phyloP scores from a whole-genome alignment of 2,113 vertebrate species.

The Orientallactaga bullata region DNA sequence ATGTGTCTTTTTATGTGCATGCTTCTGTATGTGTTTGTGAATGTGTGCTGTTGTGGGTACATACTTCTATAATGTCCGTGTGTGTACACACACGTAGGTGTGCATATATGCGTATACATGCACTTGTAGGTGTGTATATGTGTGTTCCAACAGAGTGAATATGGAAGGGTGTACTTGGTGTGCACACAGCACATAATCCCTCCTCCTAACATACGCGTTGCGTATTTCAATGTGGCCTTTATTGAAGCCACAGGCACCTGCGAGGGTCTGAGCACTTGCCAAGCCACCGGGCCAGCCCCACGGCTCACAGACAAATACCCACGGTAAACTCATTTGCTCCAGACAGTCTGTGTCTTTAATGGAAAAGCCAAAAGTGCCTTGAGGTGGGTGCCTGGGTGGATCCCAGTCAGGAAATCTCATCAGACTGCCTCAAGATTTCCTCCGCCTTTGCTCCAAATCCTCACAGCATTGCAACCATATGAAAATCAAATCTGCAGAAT shows the following conservation, averaged over 20 bases:
- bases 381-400: slow-evolving; percentile 48
- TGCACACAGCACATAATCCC: neutral
- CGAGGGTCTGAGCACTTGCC: neutral
- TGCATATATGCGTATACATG: no score
- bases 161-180: no score
- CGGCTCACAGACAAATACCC: slow-evolving; percentile 40
- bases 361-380: slow-evolving; percentile 64
- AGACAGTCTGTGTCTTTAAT: slow-evolving; percentile 65
- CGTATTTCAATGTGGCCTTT: neutral
- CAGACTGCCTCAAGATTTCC: slow-evolving; percentile 70
- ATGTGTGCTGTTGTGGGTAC: no score
- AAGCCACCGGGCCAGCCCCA: slow-evolving; percentile 29
- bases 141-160: neutral
- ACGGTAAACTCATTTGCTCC: slow-evolving; percentile 65
- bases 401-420: slow-evolving; percentile 75
- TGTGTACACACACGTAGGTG: neutral
- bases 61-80: neutral
- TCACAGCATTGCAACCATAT: slow-evolving; percentile 16
- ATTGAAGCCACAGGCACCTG: slow-evolving; percentile 53
- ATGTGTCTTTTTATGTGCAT: neutral
- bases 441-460: slow-evolving; percentile 46
- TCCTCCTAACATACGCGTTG: neutral
- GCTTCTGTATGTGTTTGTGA: neutral
- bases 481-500: slow-evolving; percentile 69
- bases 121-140: neutral